These are phyloP conservation scores for Zaprionus lineosus DNA, from an alignment of 2,888 invertebrate species.

Conservation along the genomic window DNA sequence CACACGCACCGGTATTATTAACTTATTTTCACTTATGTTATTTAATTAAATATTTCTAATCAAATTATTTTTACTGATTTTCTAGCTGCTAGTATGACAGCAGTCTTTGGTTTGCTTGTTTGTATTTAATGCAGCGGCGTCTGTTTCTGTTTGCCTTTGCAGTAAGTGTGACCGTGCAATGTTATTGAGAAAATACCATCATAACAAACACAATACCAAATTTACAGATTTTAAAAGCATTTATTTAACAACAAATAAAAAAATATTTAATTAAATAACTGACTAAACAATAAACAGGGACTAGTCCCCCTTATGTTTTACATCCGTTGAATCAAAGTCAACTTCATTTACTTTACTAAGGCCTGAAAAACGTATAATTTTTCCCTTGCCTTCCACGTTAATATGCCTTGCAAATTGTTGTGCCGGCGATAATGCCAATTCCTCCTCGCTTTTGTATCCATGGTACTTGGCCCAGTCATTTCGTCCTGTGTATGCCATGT, in stretches of 20 bases:
- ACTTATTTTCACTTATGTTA: slow-evolving; percentile 12
- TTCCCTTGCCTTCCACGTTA: slow-evolving; percentile 80
- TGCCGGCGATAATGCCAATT: slow-evolving; percentile 84
- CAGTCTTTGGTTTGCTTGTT: slow-evolving; percentile 47
- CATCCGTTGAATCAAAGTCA: slow-evolving; percentile 61
- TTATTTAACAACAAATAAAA: slow-evolving; percentile 41
- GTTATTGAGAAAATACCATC: slow-evolving; percentile 7
- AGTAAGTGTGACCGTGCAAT: slow-evolving; percentile 41
- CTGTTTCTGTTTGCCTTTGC: slow-evolving; percentile 49
- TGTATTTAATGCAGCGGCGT: slow-evolving; percentile 54
- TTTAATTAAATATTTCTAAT: slow-evolving; percentile 12
- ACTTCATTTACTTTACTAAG: slow-evolving; percentile 75
- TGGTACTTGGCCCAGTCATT: slow-evolving; percentile 87
- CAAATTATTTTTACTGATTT: slow-evolving; percentile 14
- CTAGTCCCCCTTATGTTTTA: slow-evolving; percentile 47
- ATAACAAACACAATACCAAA: slow-evolving; percentile 1
- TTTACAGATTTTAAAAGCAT: slow-evolving; percentile 16
- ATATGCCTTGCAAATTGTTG: slow-evolving; percentile 77
- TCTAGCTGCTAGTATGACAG: slow-evolving; percentile 33
- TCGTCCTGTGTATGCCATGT: slow-evolving; percentile 85
- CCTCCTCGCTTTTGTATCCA: slow-evolving; percentile 86
- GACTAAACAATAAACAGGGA: slow-evolving; percentile 15
- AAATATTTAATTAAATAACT: slow-evolving; percentile 16
- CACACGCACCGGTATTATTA: slow-evolving; percentile 9
- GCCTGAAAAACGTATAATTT: slow-evolving; percentile 79